phyloP scores from a whole-genome alignment of 2,888 invertebrate genomes.

The Drosophila basisetae region DNA sequence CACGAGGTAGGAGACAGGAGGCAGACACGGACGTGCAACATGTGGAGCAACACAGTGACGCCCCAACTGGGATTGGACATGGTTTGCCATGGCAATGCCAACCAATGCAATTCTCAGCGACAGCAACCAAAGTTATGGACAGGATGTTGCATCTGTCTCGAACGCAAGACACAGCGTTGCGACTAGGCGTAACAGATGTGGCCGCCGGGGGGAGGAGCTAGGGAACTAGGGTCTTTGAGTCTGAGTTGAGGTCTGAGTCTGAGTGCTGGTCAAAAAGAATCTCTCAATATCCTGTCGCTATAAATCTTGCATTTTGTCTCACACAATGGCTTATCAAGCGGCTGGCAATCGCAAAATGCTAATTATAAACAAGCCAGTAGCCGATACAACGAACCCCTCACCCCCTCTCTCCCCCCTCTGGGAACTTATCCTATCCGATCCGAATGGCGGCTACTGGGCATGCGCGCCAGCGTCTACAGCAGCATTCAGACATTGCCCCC shows the following conservation, averaged over 20 bases:
- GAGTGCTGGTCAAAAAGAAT: constrained; percentile 49
- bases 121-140: constrained; percentile 72
- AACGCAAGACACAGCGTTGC: constrained; percentile 18
- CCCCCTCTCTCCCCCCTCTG: neutral
- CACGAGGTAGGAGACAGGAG: neutral
- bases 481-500: constrained; percentile 8
- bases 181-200: neutral
- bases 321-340: constrained; percentile 72
- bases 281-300: constrained; percentile 81
- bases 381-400: constrained; percentile 10
- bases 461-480: constrained; percentile 50
- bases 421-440: neutral
- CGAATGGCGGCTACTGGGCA: constrained; percentile 67
- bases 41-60: constrained; percentile 67
- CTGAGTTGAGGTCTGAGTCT: neutral
- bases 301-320: constrained; percentile 76
- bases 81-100: constrained; percentile 37
- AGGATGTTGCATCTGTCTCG: constrained; percentile 79
- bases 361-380: constrained; percentile 74
- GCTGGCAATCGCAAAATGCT: constrained; percentile 78
- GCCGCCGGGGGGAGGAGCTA: no score
- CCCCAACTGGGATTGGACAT: constrained; percentile 48
- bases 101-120: constrained; percentile 65
- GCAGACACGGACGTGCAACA: constrained; percentile 68
- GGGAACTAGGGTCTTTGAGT: neutral